Conservation (phyloP, 2,113 vertebrate species). For the Trogon melanurus region DNA sequence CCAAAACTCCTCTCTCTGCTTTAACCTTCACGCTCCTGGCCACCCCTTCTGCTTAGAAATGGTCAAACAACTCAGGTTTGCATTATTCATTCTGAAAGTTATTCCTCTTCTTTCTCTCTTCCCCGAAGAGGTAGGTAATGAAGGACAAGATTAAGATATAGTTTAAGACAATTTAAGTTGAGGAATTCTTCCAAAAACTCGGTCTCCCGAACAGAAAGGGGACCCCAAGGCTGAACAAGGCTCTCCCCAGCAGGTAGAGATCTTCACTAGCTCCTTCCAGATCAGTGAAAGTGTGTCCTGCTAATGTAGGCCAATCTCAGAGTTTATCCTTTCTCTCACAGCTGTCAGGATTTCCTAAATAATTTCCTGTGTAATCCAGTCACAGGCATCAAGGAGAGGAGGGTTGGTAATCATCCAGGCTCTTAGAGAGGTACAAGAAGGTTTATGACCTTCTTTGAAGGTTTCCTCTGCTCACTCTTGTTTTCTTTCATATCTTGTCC, state of each 20-base stretch:
- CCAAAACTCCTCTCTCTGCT: neutral
- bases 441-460: neutral
- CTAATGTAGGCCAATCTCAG: slow-evolving; percentile 41
- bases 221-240: neutral
- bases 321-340: slow-evolving; percentile 62
- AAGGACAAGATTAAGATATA: neutral
- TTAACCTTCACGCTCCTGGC: neutral
- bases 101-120: neutral
- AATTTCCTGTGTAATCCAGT: slow-evolving; percentile 51
- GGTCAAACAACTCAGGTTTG: neutral
- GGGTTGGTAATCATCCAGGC: neutral
- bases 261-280: neutral
- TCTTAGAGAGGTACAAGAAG: neutral
- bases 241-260: neutral
- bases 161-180: neutral
- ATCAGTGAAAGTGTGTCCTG: slow-evolving; percentile 53
- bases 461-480: neutral
- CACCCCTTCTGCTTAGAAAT: neutral
- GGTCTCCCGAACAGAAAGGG: neutral
- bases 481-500: neutral
- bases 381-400: slow-evolving; percentile 27
- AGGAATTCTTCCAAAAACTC: neutral
- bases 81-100: neutral
- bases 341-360: slow-evolving; percentile 60
- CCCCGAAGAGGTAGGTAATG: neutral